Base-by-base conservation (phyloP, 2,797 vertebrate species). In the Lutjanus argentimaculatus region DNA sequence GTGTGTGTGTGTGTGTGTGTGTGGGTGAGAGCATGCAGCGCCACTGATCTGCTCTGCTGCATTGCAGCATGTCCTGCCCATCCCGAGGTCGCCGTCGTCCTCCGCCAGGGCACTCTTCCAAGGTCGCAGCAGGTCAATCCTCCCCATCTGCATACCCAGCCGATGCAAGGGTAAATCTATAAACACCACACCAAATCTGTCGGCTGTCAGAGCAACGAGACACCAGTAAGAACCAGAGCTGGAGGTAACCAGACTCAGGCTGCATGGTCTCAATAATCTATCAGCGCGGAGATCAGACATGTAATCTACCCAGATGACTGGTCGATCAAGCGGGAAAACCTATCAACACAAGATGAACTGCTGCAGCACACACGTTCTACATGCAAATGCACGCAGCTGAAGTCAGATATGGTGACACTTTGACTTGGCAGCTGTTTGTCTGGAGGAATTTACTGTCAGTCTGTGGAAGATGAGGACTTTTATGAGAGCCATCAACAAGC, bases 31-130 rank as follows among this genome's bases (percentile, higher is more conserved):
- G 89, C 86, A 82, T 81, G 85, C 88, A 91, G 90, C 68, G 61
- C 87, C 90, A 72, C 88, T 84, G 91, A 86, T 93, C 90, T 84
- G 85, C 94, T 94, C 93, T 95, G 90, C 95, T 96, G 95, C 95
- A 96, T 93, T 96, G 95, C 95, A 96, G 95, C 92, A 93, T 79
- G 79, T 92, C 83, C 85, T 83, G 88, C 92, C 86, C 91, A 89
- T 87, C 86, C 91, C 75, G 89, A 92, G 93, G 93, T 94, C 86
- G 86, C 87, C 68, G 72, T 85, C 72, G 85, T 90, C 86, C 92
- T 90, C 85, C 67, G 30, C 83, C 87, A 82, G 90, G 93, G 90
- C 91, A 88, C 75, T 86, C 57, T 80, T 88, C 92, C 95, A 95
- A 94, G 94, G 95, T 95, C 91, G 42, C 82, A 83, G 85, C 62